phyloP scores from a whole-genome alignment of 2,113 vertebrate genomes.

The Brachionichthys hirsutus region DNA sequence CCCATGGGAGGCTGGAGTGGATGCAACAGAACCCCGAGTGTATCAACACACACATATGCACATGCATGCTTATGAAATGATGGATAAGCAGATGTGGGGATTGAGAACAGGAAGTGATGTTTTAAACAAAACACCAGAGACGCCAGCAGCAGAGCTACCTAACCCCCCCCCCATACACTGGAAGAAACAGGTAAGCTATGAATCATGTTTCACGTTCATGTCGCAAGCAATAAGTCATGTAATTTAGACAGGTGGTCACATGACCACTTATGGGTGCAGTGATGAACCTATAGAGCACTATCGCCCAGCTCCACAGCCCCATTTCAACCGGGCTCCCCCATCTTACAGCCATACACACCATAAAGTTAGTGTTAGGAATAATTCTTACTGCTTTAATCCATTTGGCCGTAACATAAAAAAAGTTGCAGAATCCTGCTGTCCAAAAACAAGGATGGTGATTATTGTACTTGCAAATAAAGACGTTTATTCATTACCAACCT shows the following conservation, averaged over 20 bases:
- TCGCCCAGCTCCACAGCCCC: too few relatives aligned
- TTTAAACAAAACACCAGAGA: conserved; percentile 73
- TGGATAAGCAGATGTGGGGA: conserved; percentile 71
- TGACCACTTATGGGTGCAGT: background rate
- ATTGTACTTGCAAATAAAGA: too few relatives aligned
- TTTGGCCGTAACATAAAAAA: too few relatives aligned
- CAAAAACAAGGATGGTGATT: too few relatives aligned
- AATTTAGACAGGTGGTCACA: conserved; percentile 23
- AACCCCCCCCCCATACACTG: background rate
- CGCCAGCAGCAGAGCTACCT: conserved; percentile 48
- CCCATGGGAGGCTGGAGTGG: conserved; percentile 68
- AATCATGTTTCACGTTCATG: conserved; percentile 32
- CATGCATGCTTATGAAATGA: conserved; percentile 57
- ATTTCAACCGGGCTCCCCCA: too few relatives aligned
- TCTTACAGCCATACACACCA: too few relatives aligned
- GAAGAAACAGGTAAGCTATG: conserved; percentile 36
- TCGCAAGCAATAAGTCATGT: conserved; percentile 9
- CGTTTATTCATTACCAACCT: too few relatives aligned
- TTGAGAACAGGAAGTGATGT: conserved; percentile 76
- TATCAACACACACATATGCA: conserved; percentile 43
- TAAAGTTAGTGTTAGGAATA: too few relatives aligned
- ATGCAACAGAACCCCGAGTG: conserved; percentile 62
- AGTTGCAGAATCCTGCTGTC: too few relatives aligned
- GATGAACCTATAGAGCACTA: too few relatives aligned
- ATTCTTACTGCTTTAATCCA: too few relatives aligned